phyloP scores from a whole-genome alignment of 2,113 vertebrate genomes.

The Paramisgurnus dabryanus region DNA sequence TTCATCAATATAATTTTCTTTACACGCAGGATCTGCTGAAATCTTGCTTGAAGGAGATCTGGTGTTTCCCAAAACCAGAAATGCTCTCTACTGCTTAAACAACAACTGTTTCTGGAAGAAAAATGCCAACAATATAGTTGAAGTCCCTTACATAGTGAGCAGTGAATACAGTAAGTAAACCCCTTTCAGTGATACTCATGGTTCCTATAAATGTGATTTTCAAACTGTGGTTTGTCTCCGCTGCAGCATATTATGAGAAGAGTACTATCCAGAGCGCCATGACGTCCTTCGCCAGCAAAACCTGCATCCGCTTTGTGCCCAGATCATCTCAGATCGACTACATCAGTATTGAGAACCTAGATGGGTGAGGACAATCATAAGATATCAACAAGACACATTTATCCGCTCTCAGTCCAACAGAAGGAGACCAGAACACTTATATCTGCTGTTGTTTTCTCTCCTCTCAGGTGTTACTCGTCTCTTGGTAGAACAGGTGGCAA shows the following conservation, averaged over 20 bases:
- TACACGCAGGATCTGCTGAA: conserved; percentile 27
- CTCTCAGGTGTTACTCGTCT: no score
- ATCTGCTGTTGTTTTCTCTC: no score
- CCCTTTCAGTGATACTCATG: neutral
- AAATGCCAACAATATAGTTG: conserved; percentile 46
- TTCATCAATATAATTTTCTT: neutral
- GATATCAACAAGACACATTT: neutral
- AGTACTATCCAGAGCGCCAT: conserved; percentile 52
- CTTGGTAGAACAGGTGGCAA: no score
- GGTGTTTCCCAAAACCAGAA: conserved; percentile 49
- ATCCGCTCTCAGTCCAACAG: no score
- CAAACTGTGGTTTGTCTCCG: neutral
- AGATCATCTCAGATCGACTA: no score
- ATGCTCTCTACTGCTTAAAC: conserved; percentile 47
- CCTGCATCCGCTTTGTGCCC: conserved; percentile 56
- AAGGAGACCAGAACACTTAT: no score
- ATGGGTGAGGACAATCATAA: neutral
- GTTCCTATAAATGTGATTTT: neutral
- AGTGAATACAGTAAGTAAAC: conserved; percentile 47
- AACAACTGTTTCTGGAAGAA: conserved; percentile 54
- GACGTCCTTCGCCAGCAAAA: conserved; percentile 38
- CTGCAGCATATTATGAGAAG: conserved; percentile 41
- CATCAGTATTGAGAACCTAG: no score
- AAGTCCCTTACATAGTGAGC: conserved; percentile 47
- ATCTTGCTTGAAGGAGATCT: conserved; percentile 49